A percentile compares a stretch with the other conserved stretches of the same genome.
Evolutionary conservation across 2,113 vertebrate genomes (phyloP).

Genomic region (Corythoichthys haematopterus): DNA sequence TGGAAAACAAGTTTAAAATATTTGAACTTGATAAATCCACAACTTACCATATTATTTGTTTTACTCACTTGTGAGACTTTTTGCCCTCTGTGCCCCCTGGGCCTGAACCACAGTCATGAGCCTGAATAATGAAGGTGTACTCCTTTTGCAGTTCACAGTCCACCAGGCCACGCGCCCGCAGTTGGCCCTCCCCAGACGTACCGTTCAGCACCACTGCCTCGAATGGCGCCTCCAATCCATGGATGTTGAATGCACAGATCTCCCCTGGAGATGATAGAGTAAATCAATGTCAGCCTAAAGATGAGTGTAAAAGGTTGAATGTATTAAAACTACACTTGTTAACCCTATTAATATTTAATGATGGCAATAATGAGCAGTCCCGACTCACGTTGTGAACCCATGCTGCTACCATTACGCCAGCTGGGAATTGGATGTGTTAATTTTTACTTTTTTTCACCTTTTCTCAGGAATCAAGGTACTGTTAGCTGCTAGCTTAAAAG

Average conservation of each 20-base stretch:
- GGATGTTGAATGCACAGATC: slow-evolving; percentile 96
- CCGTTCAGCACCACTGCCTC: slow-evolving; percentile 92
- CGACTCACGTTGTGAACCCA: too few relatives aligned
- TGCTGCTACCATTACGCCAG: too few relatives aligned
- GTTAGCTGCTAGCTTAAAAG: too few relatives aligned
- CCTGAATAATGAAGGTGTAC: slow-evolving; percentile 96
- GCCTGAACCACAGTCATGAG: slow-evolving; percentile 89
- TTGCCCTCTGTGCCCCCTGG: slow-evolving; percentile 82
- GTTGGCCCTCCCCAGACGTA: slow-evolving; percentile 90
- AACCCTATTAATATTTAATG: neutral
- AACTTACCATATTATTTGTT: neutral
- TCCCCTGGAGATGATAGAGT: slow-evolving; percentile 75
- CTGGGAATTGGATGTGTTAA: too few relatives aligned
- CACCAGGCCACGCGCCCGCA: slow-evolving; percentile 82
- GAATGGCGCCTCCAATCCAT: slow-evolving; percentile 86
- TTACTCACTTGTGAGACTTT: slow-evolving; percentile 96
- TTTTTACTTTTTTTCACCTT: too few relatives aligned
- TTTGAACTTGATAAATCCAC: too few relatives aligned
- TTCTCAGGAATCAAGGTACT: too few relatives aligned
- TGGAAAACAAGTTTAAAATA: too few relatives aligned
- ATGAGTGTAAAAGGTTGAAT: neutral
- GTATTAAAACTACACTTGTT: neutral
- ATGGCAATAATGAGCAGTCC: too few relatives aligned
- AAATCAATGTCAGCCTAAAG: slow-evolving; percentile 16
- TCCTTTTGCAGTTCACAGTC: slow-evolving; percentile 96